These are phyloP conservation scores for Archegozetes longisetosus DNA, from an alignment of 1,140 invertebrate species.

Conservation along the genomic window DNA sequence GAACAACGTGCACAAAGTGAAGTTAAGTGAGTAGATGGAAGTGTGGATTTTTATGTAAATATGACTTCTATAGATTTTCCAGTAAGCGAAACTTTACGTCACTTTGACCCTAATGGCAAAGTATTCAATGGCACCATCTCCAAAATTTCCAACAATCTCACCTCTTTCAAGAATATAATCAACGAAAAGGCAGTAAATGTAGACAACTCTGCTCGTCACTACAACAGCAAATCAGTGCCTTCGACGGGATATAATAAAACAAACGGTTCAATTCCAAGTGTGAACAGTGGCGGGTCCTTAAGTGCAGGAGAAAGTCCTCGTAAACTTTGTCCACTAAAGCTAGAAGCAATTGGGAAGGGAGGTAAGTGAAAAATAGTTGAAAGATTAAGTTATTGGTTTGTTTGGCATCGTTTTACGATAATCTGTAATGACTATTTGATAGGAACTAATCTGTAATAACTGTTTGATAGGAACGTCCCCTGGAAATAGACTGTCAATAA, in stretches of 20 bases:
- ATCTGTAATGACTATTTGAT: too few species aligned
- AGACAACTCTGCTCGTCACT: background rate
- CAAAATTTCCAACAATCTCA: too few species aligned
- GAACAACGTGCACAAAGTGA: conserved; percentile 30
- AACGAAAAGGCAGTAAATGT: background rate
- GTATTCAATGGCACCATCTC: too few species aligned
- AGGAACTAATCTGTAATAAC: too few species aligned
- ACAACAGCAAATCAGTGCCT: background rate
- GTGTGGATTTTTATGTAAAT: background rate
- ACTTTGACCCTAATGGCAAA: too few species aligned
- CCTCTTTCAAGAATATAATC: too few species aligned
- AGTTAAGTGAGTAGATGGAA: conserved; percentile 12
- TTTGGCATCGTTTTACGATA: too few species aligned
- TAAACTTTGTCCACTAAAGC: background rate
- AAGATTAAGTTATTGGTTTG: too few species aligned
- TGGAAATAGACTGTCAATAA: too few species aligned
- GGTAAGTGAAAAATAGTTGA: too few species aligned
- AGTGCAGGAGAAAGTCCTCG: background rate
- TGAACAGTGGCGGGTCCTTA: background rate
- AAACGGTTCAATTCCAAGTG: background rate
- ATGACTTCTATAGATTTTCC: background rate
- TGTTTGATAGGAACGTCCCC: too few species aligned
- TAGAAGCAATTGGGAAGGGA: too few species aligned
- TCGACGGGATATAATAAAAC: background rate
- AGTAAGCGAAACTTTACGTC: background rate